A percentile compares a stretch with the other conserved stretches of the same genome.
Conservation (phyloP, 2,797 vertebrate genomes). For the Salarias fasciatus region DNA sequence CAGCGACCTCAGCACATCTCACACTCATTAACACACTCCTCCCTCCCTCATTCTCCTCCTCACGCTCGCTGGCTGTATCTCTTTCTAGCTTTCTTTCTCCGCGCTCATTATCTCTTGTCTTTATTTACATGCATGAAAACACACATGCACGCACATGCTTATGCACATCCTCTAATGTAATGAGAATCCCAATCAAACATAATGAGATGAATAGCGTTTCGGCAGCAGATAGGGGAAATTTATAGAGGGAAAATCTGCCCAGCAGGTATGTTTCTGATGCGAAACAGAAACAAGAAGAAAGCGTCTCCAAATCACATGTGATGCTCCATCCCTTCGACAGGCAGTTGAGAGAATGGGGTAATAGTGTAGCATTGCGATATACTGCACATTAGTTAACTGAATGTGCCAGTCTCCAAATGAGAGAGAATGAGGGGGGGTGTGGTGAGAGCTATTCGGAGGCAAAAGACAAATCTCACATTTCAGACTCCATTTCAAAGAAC, state of each 20-base stretch:
- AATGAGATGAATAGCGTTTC: slow-evolving; percentile 75
- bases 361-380: slow-evolving; percentile 59
- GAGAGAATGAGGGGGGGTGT: slow-evolving; percentile 45
- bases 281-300: slow-evolving; percentile 69
- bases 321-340: slow-evolving; percentile 64
- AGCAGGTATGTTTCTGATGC: slow-evolving; percentile 73
- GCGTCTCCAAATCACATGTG: slow-evolving; percentile 70
- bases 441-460: slow-evolving; percentile 57
- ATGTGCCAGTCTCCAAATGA: slow-evolving; percentile 75
- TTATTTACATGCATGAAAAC: slow-evolving; percentile 80
- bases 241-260: slow-evolving; percentile 63
- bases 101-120: slow-evolving; percentile 77
- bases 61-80: slow-evolving; percentile 30
- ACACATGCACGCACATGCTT: slow-evolving; percentile 58
- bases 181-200: slow-evolving; percentile 73
- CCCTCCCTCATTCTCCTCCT: slow-evolving; percentile 58
- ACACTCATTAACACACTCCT: slow-evolving; percentile 80
- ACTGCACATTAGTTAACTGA: slow-evolving; percentile 75
- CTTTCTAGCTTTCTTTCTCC: slow-evolving; percentile 55
- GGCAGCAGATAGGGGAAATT: slow-evolving; percentile 55
- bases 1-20: slow-evolving; percentile 79
- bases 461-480: slow-evolving; percentile 82
- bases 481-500: slow-evolving; percentile 85
- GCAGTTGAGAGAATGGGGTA: slow-evolving; percentile 68
- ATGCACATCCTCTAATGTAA: slow-evolving; percentile 59